Percentiles rank a stretch among this genome's conserved stretches.
Conservation (phyloP, 1,140 invertebrate species). For the Drosophila nigromelanica region DNA sequence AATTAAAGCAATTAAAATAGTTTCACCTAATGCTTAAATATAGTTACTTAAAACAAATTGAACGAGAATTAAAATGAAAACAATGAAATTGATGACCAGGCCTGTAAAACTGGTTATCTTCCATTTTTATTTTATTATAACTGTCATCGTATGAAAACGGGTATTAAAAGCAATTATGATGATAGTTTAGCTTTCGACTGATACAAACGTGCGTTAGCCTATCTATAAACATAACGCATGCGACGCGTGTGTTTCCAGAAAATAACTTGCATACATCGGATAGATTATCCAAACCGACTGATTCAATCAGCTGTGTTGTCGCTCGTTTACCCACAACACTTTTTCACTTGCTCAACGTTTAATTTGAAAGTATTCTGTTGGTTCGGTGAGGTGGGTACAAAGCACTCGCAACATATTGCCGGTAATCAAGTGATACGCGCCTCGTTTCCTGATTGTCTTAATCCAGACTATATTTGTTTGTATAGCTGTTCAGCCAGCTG, state of each 20-base stretch:
- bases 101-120: background rate
- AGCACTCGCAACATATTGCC: slow-evolving; percentile 2
- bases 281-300: slow-evolving; percentile 6
- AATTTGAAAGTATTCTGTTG: background rate
- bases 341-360: slow-evolving; percentile 19
- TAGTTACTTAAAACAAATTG: background rate
- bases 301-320: slow-evolving; percentile 26
- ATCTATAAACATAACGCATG: background rate
- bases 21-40: slow-evolving; percentile 38
- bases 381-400: background rate
- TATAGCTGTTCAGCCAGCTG: slow-evolving; percentile 13
- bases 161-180: no score
- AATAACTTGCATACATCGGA: background rate
- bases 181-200: no score
- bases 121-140: no score
- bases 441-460: slow-evolving; percentile 72
- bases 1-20: slow-evolving; percentile 59
- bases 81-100: background rate
- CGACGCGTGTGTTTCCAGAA: no score
- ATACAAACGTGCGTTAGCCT: background rate
- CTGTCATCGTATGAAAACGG: no score
- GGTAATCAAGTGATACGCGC: slow-evolving; percentile 24
- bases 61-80: slow-evolving; percentile 6
- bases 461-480: slow-evolving; percentile 19
- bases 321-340: slow-evolving; percentile 35